Base-by-base conservation (phyloP, 2,888 invertebrate genomes). In the Smittia sp. region DNA sequence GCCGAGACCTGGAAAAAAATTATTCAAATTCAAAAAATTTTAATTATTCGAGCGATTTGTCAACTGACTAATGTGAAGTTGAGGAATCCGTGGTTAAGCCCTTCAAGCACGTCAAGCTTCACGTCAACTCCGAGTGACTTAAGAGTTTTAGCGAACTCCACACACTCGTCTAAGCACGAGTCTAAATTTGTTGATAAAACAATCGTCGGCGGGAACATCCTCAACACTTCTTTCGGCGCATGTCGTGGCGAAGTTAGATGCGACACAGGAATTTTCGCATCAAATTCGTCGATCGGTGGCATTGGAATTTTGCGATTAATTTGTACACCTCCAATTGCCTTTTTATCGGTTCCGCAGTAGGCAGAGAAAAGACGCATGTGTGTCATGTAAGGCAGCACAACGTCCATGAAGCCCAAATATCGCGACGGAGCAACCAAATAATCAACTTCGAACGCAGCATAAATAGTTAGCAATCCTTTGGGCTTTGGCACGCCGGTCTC, bases 21-120 rank as follows among this genome's bases (percentile, higher is more conserved):
- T n/a, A 46, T 11, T 46, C 2, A 46, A 46, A n/a, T n/a, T n/a
- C n/a, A 46, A 46, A 13, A 3, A n/a, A 15, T 46, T 46, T 46
- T 46, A n/a, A 46, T 6, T 6, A 15, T 46, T 11, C 32, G 9
- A 46, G 11, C n/a, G 3, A 11, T 46, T 46, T 46, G 46, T 46
- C 79, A 38, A 79, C 83, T 85, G 82, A 93, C 93, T 85, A 89
- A 84, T 76, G 90, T 87, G 79, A 99, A 94, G 84, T 96, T 98
- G 58, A 99, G 88, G 84, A 98, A 99, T 39, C 98, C 99, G 80
- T 99, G 99, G 0, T 97, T 96, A 58, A 99, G 84, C 1, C 93
- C 94, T 75, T 92, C 89, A 2, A 98, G 80, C 72, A 98, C 89
- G 79, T 96, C 94, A 76, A 99, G 84, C 11, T 87, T 87, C 13